A percentile compares a stretch with the other conserved stretches of the same genome.
Evolutionary conservation across 2,113 vertebrate genomes (phyloP).

Genomic region (Hymenochirus boettgeri): DNA sequence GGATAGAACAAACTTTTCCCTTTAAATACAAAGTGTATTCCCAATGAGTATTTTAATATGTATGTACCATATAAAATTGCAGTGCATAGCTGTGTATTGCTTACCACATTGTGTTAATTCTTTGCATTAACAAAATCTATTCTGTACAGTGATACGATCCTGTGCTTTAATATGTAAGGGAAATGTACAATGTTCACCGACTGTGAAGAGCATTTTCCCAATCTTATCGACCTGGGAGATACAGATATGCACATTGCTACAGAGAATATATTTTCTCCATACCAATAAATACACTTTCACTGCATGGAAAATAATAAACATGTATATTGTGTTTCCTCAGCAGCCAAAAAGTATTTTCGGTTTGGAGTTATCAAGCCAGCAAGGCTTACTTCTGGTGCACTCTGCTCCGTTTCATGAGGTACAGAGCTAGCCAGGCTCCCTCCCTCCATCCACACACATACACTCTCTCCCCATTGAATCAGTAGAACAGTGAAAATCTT

Average conservation of each 20-base stretch:
- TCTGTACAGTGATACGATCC: too few species aligned
- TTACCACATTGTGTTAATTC: too few species aligned
- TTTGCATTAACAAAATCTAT: too few species aligned
- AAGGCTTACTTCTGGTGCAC: constrained; percentile 61
- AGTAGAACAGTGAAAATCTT: constrained; percentile 82
- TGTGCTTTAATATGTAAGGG: too few species aligned
- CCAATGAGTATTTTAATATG: too few species aligned
- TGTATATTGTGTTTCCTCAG: constrained; percentile 64
- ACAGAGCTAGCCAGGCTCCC: constrained; percentile 65
- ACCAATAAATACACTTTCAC: background rate
- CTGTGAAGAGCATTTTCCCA: background rate
- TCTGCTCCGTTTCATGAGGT: constrained; percentile 79
- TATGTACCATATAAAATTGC: too few species aligned
- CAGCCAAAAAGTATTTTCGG: constrained; percentile 78
- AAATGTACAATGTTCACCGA: too few species aligned
- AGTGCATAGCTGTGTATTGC: too few species aligned
- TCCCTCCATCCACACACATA: constrained; percentile 57
- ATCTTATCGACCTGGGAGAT: background rate
- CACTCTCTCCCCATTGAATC: constrained; percentile 74
- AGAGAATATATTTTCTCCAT: background rate
- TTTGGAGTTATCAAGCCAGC: constrained; percentile 77
- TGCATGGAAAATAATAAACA: constrained; percentile 44
- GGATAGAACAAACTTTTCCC: too few species aligned
- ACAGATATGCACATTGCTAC: background rate
- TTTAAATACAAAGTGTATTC: too few species aligned